Evolutionary conservation across 2,888 invertebrate species (phyloP).

Genomic region (Pantelozetes paolii): DNA sequence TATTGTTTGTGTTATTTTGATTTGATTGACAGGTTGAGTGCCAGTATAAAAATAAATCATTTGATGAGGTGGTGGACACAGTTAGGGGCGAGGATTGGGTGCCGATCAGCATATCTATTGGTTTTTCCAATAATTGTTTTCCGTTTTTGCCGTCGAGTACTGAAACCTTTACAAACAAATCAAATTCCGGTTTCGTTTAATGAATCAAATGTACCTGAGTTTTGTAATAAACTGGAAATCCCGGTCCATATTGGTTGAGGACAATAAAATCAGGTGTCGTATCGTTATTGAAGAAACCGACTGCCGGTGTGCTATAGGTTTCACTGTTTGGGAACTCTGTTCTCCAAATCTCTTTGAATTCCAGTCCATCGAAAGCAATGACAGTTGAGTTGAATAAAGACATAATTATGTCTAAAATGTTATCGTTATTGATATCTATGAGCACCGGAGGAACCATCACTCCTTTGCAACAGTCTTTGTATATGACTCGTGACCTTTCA

Average conservation of each 20-base stretch:
- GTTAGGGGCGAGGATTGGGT: constrained; percentile 62
- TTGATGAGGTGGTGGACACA: constrained; percentile 62
- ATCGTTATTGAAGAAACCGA: constrained; percentile 72
- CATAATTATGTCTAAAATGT: constrained; percentile 66
- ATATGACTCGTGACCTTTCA: constrained; percentile 53
- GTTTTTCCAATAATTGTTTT: constrained; percentile 59
- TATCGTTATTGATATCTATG: constrained; percentile 68
- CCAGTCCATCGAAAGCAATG: constrained; percentile 66
- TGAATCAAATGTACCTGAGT: constrained; percentile 58
- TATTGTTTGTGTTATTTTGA: background rate
- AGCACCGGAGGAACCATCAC: constrained; percentile 62
- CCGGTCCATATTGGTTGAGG: constrained; percentile 65
- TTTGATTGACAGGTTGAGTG: constrained; percentile 54
- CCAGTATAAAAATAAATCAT: constrained; percentile 75
- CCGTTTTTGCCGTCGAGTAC: constrained; percentile 63
- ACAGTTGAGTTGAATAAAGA: constrained; percentile 69
- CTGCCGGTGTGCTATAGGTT: constrained; percentile 68
- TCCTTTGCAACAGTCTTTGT: constrained; percentile 59
- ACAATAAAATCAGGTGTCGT: constrained; percentile 72
- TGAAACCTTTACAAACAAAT: constrained; percentile 12
- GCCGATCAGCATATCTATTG: constrained; percentile 61
- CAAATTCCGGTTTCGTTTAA: background rate
- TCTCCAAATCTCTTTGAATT: constrained; percentile 67
- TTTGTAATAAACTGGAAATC: constrained; percentile 69
- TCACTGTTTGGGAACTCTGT: constrained; percentile 63